Evolutionary conservation across 2,113 vertebrate genomes (phyloP).

Genomic region (Chinchilla lanigera): DNA sequence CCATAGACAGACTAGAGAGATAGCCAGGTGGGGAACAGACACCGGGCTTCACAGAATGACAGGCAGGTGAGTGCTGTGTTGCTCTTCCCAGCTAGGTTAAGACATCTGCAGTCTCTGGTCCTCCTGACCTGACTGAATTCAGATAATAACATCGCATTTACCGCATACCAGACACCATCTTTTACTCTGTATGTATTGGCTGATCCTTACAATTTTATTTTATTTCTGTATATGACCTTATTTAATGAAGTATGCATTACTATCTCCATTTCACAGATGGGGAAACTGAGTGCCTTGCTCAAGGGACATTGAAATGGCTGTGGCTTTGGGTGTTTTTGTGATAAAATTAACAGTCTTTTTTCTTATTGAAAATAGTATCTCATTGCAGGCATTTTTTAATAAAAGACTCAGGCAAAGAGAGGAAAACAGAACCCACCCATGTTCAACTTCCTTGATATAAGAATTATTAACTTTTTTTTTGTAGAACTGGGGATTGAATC

Average conservation of each 20-base stretch:
- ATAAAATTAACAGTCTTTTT: not conserved
- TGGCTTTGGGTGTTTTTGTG: not conserved
- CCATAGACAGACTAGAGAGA: not conserved
- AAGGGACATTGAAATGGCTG: not conserved
- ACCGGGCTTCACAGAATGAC: not conserved
- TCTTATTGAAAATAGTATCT: not conserved
- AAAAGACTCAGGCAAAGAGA: not conserved
- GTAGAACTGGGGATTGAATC: not conserved
- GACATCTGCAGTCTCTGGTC: not conserved
- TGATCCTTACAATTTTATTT: not conserved
- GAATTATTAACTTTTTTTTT: not conserved
- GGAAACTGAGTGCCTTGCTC: not conserved
- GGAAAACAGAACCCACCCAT: not conserved
- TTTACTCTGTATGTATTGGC: not conserved
- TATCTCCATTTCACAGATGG: not conserved
- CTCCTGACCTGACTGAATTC: accelerated
- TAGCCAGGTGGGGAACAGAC: not conserved
- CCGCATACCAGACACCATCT: accelerated
- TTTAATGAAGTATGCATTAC: not conserved
- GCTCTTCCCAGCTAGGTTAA: not conserved
- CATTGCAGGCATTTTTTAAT: not conserved
- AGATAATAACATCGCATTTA: not conserved
- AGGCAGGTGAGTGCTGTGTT: not conserved
- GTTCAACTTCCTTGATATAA: not conserved
- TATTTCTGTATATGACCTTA: not conserved